These are phyloP conservation scores for Leguminivora glycinivorella DNA, from an alignment of 1,140 invertebrate species.

Conservation along the genomic window DNA sequence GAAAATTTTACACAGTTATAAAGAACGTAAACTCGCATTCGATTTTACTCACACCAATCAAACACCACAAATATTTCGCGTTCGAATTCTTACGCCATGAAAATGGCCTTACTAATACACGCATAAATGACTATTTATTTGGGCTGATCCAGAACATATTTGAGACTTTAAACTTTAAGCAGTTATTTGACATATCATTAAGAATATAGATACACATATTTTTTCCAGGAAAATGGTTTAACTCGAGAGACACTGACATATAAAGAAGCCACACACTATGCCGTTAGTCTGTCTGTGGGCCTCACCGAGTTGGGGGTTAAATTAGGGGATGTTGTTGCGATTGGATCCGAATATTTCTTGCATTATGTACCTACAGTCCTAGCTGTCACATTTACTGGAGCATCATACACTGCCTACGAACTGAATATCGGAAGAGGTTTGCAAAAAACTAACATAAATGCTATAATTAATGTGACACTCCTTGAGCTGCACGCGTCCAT, in stretches of 20 bases:
- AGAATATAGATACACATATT: background rate
- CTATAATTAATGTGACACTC: too few species aligned
- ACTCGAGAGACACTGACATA: constrained; percentile 51
- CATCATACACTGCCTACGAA: constrained; percentile 54
- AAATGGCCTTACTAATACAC: too few species aligned
- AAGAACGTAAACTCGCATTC: too few species aligned
- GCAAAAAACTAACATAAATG: constrained; percentile 53
- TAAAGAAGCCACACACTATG: constrained; percentile 50
- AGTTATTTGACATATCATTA: too few species aligned
- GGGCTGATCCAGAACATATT: too few species aligned
- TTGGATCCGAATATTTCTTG: constrained; percentile 82
- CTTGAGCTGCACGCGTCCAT: too few species aligned
- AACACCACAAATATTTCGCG: too few species aligned
- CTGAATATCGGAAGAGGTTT: constrained; percentile 73
- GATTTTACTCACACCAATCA: too few species aligned
- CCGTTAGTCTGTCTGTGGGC: constrained; percentile 47
- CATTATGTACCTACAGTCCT: constrained; percentile 80
- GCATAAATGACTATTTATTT: too few species aligned
- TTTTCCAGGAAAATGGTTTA: constrained; percentile 45
- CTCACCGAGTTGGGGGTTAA: constrained; percentile 49
- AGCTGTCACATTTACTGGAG: constrained; percentile 64
- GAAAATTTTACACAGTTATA: too few species aligned
- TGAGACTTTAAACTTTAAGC: too few species aligned
- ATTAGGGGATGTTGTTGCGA: constrained; percentile 79
- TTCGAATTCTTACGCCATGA: too few species aligned